Evolutionary conservation across 1,140 invertebrate species (phyloP).

Genomic region (Tyrophagus putrescentiae): DNA sequence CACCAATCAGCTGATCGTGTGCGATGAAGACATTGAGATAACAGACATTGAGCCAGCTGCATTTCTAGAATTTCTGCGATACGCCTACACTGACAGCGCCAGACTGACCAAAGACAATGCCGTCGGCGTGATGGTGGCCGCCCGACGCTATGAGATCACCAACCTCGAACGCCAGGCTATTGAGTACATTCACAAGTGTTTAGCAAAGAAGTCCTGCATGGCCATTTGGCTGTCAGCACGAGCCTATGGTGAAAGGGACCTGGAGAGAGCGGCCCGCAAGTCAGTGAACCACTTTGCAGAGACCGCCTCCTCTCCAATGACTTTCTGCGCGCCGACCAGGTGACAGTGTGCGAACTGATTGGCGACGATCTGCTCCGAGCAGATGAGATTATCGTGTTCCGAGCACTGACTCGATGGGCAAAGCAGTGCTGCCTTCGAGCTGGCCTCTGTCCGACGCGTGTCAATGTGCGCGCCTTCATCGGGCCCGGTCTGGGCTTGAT

Average conservation of each 20-base stretch:
- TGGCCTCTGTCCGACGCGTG: constrained; percentile 4
- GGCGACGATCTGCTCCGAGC: background rate
- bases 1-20: constrained; percentile 40
- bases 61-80: constrained; percentile 56
- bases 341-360: background rate
- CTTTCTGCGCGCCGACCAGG: constrained; percentile 4
- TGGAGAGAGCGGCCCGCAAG: constrained; percentile 1
- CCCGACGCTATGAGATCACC: background rate
- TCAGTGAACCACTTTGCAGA: constrained; percentile 13
- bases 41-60: constrained; percentile 66
- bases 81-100: constrained; percentile 26
- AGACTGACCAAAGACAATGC: constrained; percentile 18
- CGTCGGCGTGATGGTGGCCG: background rate
- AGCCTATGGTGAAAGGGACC: background rate
- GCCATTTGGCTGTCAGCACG: background rate
- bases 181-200: constrained; percentile 9
- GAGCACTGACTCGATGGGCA: constrained; percentile 13
- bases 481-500: background rate
- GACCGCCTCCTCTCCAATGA: background rate
- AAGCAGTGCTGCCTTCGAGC: constrained; percentile 6
- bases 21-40: constrained; percentile 50
- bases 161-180: background rate
- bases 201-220: background rate
- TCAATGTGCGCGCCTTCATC: background rate
- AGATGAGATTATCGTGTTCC: constrained; percentile 8